phyloP scores from a whole-genome alignment of 2,888 invertebrate genomes.

The Helleia helle region DNA sequence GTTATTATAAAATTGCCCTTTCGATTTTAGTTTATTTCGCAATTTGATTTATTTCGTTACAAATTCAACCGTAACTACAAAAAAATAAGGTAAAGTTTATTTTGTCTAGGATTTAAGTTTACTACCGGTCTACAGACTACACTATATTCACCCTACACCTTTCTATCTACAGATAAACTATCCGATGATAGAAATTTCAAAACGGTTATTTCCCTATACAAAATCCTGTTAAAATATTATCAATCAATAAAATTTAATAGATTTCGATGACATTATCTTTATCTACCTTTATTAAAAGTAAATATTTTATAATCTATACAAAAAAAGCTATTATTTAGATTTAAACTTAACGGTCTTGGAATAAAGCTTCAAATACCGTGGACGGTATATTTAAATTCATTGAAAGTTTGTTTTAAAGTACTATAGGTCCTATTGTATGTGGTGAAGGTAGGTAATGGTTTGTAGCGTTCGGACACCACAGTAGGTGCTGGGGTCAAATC shows the following conservation, averaged over 20 bases:
- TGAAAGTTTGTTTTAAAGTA: neutral
- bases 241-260: neutral
- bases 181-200: no score
- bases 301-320: neutral
- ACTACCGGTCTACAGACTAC: no score
- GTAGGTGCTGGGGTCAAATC: conserved; percentile 19
- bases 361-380: neutral
- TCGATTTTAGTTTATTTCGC: no score
- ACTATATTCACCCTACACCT: no score
- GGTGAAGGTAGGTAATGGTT: neutral
- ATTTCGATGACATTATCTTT: conserved; percentile 3
- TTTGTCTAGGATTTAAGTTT: no score
- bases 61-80: no score
- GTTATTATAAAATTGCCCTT: no score
- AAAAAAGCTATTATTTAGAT: neutral
- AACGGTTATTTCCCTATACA: no score
- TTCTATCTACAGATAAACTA: no score
- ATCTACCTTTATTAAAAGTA: conserved; percentile 4
- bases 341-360: neutral
- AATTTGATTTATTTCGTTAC: no score
- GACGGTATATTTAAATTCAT: neutral
- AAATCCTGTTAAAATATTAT: neutral
- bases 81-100: no score
- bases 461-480: neutral
- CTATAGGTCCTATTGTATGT: neutral